These are phyloP conservation scores for Apteryx mantelli DNA, from an alignment of 2,113 vertebrate genomes.

Conservation along the genomic window DNA sequence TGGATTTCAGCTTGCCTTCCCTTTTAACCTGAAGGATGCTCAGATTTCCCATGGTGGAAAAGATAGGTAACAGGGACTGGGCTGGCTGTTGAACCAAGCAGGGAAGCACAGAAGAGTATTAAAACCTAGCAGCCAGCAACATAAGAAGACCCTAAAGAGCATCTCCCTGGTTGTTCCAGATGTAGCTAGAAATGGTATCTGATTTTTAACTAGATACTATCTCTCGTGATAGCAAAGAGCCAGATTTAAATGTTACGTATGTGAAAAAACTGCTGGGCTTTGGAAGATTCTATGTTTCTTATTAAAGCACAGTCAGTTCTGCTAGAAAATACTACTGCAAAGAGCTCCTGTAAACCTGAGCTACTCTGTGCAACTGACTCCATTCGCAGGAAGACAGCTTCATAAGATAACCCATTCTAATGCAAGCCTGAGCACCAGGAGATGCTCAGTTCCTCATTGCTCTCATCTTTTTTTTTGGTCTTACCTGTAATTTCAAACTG, in stretches of 20 bases:
- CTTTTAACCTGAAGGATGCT: neutral
- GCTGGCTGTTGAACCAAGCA: neutral
- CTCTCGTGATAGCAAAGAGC: neutral
- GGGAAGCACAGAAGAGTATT: neutral
- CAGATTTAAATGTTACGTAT: neutral
- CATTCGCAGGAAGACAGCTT: neutral
- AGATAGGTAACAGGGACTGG: neutral
- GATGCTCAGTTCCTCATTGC: neutral
- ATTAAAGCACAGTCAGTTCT: neutral
- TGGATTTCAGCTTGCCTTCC: neutral
- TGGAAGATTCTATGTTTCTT: neutral
- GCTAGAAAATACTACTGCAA: neutral
- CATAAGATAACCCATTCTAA: neutral
- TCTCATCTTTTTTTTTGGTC: neutral
- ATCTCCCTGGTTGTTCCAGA: neutral
- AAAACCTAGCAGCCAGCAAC: neutral
- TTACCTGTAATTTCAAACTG: conserved; percentile 83
- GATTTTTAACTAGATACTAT: neutral
- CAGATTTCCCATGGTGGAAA: neutral
- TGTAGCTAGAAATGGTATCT: neutral
- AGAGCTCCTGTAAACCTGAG: neutral
- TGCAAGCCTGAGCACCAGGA: neutral
- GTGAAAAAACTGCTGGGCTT: neutral
- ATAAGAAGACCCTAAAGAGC: neutral
- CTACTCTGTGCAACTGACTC: neutral